Base-by-base conservation (phyloP, 2,888 invertebrate species). In the Leptinotarsa tumamoca region DNA sequence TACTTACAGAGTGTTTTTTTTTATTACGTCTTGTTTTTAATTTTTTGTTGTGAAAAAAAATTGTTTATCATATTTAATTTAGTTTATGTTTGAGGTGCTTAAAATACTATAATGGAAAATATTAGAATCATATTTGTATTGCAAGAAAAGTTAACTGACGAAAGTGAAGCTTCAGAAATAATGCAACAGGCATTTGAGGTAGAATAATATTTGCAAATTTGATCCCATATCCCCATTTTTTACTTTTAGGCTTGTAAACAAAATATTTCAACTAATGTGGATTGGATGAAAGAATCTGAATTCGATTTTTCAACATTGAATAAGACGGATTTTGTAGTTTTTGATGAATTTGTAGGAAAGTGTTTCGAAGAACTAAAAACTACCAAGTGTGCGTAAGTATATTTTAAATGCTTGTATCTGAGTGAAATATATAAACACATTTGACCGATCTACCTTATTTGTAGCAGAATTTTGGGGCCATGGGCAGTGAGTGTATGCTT, bases 401-500 rank as follows among this genome's bases (percentile, higher is more conserved):
- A 54, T 70, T 67, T 43, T 15, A 61, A 4, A 52, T 52, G 52
- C n/a, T 43, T 49, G 7, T 52, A 51, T 69, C 51, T 17, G 14
- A 43, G 43, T 43, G 43, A 10, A 43, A 43, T 43, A 43, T 43
- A 43, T 43, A 10, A 43, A 43, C 43, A 71, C 61, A 56, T 58
- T 52, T 50, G 4, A 78, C 54, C 49, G 43, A 71, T 56, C 5
- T 61, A 15, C 14, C 68, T 49, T 68, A 66, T 81, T 84, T 86
- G 83, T 82, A 90, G 87, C 87, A 96, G 96, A 85, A 90, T 97
- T 79, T 90, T 96, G 75, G 97, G 97, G 0, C 96, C 97, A 0
- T 91, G 93, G 72, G 97, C 96, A 85, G 87, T 98, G 18, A 89
- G 94, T 69, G 91, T 92, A 66, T 96, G 96, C 84, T 88, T 96